Percentiles rank a stretch among this genome's conserved stretches.
phyloP scores from a whole-genome alignment of 2,888 invertebrate genomes.

The Diabrotica balteata region DNA sequence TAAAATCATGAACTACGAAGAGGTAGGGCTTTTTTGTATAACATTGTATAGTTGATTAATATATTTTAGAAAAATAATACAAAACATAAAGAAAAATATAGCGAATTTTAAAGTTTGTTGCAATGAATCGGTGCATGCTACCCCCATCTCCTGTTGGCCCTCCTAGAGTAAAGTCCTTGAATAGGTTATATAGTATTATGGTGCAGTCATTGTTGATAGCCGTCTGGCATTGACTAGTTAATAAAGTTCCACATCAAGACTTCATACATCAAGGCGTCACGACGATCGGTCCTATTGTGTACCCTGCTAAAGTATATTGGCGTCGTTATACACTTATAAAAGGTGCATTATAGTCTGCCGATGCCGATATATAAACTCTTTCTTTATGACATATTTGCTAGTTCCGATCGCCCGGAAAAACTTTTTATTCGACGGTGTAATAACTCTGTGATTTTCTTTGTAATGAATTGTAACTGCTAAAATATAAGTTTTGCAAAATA shows the following conservation, averaged over 20 bases:
- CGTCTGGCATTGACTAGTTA: slow-evolving; percentile 43
- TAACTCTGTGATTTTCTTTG: no score
- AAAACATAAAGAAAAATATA: no score
- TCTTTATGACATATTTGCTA: slow-evolving; percentile 9
- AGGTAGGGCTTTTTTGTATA: no score
- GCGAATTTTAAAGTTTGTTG: no score
- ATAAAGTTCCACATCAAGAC: slow-evolving; percentile 43
- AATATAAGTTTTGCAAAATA: no score
- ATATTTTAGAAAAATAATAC: no score
- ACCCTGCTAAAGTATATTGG: slow-evolving; percentile 40
- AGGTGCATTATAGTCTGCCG: slow-evolving; percentile 42
- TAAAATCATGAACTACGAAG: no score
- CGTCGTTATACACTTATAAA: slow-evolving; percentile 41
- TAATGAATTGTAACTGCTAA: no score
- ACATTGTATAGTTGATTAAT: no score
- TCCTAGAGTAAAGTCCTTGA: background rate
- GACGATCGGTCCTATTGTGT: slow-evolving; percentile 42
- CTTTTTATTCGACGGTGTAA: no score
- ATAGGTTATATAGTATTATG: slow-evolving; percentile 17
- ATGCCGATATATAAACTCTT: slow-evolving; percentile 28
- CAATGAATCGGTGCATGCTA: no score
- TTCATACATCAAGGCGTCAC: slow-evolving; percentile 44
- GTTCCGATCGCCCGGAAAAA: no score
- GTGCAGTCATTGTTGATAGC: slow-evolving; percentile 42
- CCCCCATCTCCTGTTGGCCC: background rate